These are phyloP conservation scores for Myocastor coypus DNA, from an alignment of 2,113 vertebrate species.

Conservation along the genomic window DNA sequence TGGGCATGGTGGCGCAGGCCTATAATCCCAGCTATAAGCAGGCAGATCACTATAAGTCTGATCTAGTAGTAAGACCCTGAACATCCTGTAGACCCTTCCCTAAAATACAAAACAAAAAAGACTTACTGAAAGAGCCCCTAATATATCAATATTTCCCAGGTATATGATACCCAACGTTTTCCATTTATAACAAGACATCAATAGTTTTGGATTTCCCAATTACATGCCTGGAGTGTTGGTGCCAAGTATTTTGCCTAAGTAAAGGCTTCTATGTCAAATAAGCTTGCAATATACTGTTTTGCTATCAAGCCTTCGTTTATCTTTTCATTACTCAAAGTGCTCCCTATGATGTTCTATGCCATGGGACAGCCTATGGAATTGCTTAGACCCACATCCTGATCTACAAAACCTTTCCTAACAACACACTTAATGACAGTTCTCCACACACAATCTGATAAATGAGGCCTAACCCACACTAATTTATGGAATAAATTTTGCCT, in stretches of 20 bases:
- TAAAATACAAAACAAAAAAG: too few relatives aligned
- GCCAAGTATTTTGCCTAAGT: background rate
- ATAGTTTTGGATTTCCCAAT: constrained; percentile 9
- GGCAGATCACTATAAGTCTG: too few relatives aligned
- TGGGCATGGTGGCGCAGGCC: too few relatives aligned
- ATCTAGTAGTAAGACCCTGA: too few relatives aligned
- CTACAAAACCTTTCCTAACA: background rate
- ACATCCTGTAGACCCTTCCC: too few relatives aligned
- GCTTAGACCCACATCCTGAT: constrained; percentile 17
- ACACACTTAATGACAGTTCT: constrained; percentile 17
- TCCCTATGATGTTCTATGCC: background rate
- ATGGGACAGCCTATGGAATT: background rate
- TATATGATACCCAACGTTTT: background rate
- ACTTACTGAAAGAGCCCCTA: background rate
- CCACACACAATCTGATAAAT: background rate
- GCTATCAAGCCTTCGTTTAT: background rate
- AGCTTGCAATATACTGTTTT: background rate
- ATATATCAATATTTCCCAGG: background rate
- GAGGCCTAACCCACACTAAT: constrained; percentile 1
- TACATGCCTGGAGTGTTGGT: background rate
- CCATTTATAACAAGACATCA: background rate
- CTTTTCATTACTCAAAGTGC: background rate
- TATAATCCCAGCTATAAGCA: too few relatives aligned
- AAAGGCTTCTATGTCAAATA: background rate
- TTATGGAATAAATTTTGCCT: constrained; percentile 31